Percentiles rank a stretch among this genome's conserved stretches.
Evolutionary conservation across 2,888 invertebrate genomes (phyloP).

Genomic region (Nemoura dubitans): DNA sequence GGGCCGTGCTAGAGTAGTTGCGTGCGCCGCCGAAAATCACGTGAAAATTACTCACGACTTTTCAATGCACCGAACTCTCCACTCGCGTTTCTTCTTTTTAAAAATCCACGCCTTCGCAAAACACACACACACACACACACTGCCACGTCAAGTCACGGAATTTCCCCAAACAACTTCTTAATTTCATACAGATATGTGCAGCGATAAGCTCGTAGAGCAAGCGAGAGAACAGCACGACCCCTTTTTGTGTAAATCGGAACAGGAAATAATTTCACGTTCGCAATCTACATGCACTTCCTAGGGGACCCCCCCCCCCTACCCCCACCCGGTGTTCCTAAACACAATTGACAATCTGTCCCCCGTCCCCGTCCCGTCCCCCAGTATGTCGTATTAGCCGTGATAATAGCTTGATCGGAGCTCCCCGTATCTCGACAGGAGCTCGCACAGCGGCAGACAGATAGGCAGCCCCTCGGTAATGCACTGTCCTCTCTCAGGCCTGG

Average conservation of each 20-base stretch:
- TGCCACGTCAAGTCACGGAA: background rate
- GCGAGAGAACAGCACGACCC: background rate
- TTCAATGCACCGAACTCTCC: background rate
- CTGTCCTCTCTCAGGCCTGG: background rate
- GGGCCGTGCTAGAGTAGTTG: background rate
- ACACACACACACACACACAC: too few relatives aligned
- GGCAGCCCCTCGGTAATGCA: background rate
- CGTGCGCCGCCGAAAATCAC: background rate
- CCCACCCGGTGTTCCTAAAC: background rate
- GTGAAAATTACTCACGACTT: background rate
- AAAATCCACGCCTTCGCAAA: too few relatives aligned
- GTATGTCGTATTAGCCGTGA: constrained; percentile 26
- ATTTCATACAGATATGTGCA: background rate
- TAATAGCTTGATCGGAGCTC: constrained; percentile 17
- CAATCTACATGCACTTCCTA: background rate
- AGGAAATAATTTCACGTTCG: constrained; percentile 9
- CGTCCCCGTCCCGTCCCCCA: too few relatives aligned
- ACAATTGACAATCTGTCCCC: constrained; percentile 8
- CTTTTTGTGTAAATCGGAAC: background rate
- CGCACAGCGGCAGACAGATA: too few relatives aligned
- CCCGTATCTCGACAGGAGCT: background rate
- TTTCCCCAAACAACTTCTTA: background rate
- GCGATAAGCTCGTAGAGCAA: background rate
- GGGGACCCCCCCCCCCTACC: background rate
- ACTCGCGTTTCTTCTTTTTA: too few relatives aligned